A percentile compares a stretch with the other conserved stretches of the same genome.
phyloP scores from a whole-genome alignment of 2,888 invertebrate genomes.

The Vandiemenella viatica region DNA sequence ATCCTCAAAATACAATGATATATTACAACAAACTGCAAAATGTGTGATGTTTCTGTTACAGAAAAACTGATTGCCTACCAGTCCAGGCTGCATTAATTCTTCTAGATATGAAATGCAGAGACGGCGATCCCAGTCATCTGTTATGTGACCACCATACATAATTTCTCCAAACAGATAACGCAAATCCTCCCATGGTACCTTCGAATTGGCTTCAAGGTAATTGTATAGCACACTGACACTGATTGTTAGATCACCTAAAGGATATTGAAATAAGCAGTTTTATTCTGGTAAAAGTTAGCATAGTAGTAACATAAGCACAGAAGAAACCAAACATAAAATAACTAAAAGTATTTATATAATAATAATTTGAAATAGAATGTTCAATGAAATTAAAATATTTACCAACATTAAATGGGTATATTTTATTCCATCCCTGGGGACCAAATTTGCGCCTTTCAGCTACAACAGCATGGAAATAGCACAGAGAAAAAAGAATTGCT shows the following conservation, averaged over 20 bases:
- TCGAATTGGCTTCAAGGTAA: constrained; percentile 84
- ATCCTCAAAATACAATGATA: too few relatives aligned
- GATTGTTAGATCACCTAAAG: constrained; percentile 70
- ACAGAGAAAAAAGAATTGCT: constrained; percentile 79
- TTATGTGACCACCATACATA: constrained; percentile 97
- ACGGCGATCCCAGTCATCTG: constrained; percentile 90
- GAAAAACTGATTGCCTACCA: too few relatives aligned
- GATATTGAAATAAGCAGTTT: too few relatives aligned
- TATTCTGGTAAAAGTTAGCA: too few relatives aligned
- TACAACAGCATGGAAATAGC: constrained; percentile 93
- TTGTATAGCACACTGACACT: constrained; percentile 89
- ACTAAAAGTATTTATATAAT: too few relatives aligned
- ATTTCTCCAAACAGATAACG: constrained; percentile 93
- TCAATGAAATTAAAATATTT: constrained; percentile 20
- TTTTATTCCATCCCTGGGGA: constrained; percentile 86
- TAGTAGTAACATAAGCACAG: too few relatives aligned
- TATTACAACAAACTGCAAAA: too few relatives aligned
- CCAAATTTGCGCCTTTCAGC: constrained; percentile 89
- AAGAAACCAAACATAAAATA: too few relatives aligned
- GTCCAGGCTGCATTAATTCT: constrained; percentile 82
- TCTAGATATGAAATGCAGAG: constrained; percentile 81
- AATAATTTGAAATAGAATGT: too few relatives aligned
- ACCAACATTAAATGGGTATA: constrained; percentile 90
- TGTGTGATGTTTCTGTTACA: too few relatives aligned
- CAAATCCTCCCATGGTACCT: constrained; percentile 93